Evolutionary conservation across 2,888 invertebrate genomes (phyloP).

Genomic region (Bunonema sp.): DNA sequence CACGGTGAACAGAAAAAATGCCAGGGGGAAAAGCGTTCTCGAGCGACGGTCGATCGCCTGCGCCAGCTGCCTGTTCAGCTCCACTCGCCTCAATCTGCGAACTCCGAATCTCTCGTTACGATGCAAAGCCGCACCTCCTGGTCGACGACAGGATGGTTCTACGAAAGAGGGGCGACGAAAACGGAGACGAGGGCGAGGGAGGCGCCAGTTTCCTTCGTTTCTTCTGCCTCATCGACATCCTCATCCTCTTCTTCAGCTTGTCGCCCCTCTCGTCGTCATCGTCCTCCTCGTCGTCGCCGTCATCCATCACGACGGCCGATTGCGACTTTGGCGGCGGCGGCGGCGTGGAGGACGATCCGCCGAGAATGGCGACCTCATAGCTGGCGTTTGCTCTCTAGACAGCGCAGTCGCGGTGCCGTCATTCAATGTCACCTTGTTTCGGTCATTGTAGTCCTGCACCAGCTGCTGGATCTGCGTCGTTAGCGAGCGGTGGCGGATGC

Average conservation of each 20-base stretch:
- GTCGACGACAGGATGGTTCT: neutral
- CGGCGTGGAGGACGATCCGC: no score
- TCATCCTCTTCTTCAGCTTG: no score
- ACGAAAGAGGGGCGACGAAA: neutral
- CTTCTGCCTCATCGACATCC: neutral
- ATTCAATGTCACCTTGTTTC: neutral
- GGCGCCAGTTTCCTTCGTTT: neutral
- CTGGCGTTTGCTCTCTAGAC: no score
- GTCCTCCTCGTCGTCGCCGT: no score
- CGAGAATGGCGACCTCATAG: no score
- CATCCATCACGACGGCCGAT: no score
- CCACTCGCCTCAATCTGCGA: conserved; percentile 20
- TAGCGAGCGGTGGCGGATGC: no score
- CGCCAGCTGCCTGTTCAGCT: conserved; percentile 23
- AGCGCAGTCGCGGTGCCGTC: no score
- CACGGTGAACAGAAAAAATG: conserved; percentile 29
- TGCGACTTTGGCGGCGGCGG: no score
- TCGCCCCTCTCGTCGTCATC: no score
- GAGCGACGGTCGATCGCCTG: conserved; percentile 22
- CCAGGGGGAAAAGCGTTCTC: conserved; percentile 28
- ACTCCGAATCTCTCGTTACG: no score
- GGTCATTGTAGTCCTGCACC: neutral
- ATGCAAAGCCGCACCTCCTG: neutral
- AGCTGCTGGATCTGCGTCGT: conserved; percentile 1
- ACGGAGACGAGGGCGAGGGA: neutral